Evolutionary conservation across 2,888 invertebrate species (phyloP), one percentile per base, ranked within the genome.

Genomic region (Megalurothrips usitatus): DNA sequence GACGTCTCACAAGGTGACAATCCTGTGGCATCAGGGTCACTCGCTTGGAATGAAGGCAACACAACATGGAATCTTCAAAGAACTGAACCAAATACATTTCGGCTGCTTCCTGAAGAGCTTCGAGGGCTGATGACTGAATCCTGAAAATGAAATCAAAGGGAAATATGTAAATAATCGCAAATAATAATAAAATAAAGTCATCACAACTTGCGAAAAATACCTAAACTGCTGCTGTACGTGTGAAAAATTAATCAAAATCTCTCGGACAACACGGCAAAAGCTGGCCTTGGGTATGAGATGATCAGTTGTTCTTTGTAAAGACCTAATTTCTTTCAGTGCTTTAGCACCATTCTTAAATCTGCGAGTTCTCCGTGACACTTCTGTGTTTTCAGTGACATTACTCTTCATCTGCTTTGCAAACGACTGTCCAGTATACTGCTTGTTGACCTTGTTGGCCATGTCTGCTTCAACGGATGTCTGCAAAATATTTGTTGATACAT

Each of bases 61-160:
- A 85, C 79, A 88, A 82, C 75, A 88, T 85, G 0, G 88, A 85
- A 84, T 90, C 90, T 82, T 89, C 87, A 68, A 90, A 88, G 23
- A 89, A 86, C 83, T 88, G 87, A 0, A 87, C 87, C 4, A 90
- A 14, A 82, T 89, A 90, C 82, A 88, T 86, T 85, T 90, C 90
- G 0, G 87, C 81, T 1, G 90, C 86, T 83, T 88, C 88, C 84
- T 90, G 90, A 47, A 90, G 81, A 0, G 89, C 89, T 82, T 86
- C 84, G 19, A 90, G 80, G 0, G 90, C 89, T 0, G 83, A 75
- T 0, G 79, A 1, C 81, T 89, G 87, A 63, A 90, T 86, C 81
- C 86, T 87, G 78, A 26, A 83, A 78, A n/a, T 81, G 14, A 81
- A 19, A 11, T 48, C 43, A 49, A 19, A 19, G 48, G 47, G 11